Base-by-base conservation (phyloP, 2,113 vertebrate genomes). In the Marmota monax region DNA sequence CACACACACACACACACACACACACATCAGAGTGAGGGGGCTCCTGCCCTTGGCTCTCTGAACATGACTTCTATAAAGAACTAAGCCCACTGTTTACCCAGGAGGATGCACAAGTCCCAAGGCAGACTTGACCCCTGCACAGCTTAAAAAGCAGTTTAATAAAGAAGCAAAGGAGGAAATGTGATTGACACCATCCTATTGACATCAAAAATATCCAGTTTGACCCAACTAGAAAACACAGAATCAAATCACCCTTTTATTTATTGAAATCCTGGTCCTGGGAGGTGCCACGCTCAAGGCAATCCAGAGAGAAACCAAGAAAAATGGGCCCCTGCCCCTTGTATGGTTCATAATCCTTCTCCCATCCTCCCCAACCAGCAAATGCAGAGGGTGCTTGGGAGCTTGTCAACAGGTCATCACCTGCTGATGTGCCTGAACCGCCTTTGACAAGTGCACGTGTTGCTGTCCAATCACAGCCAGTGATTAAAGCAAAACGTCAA, bases 151-250 rank as follows among this genome's bases (percentile, higher is more conserved):
- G 17, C 14, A 45, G 11, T 18, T 84, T n/a, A 84, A 48, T 32
- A 8, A 53, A 34, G 73, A 69, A 86, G 32, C 42, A 34, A 94
- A 87, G 27, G 17, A 76, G 7, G 4, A 45, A 58, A 58, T 22
- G 0, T 6, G 39, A 67, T 29, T 10, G 10, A 51, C 25, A 88
- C 48, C 32, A 72, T 56, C n/a, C 27, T 87, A n/a, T n/a, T 23
- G 48, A 25, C 51, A 84, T 34, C 70, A 80, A 29, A 79, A 90
- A 18, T 14, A 32, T 48, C 22, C 58, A 25, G 1, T 80, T 67
- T 83, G 48, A 34, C 7, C 74, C 65, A 91, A 92, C 58, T 65
- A 67, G 70, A 93, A 93, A 88, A 80, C 51, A 3, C 34, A 94
- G 27, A 48, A 84, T 32, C 82, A 76, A 86, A 29, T 63, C 42